Conservation (phyloP, 1,140 invertebrate genomes). For the Anoplophora glabripennis region DNA sequence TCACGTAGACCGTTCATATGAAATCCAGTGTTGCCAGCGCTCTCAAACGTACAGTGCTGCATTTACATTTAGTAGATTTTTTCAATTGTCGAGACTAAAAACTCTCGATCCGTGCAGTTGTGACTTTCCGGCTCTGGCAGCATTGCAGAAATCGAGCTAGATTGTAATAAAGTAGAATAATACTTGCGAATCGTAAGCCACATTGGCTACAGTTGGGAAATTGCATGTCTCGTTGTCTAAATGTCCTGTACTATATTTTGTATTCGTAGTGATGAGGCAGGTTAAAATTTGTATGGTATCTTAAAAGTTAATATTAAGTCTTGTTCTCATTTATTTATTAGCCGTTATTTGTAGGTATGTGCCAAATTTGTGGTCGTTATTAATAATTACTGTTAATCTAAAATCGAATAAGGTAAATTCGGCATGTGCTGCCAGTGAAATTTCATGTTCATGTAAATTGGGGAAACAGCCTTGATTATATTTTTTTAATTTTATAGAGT, state of each 20-base stretch:
- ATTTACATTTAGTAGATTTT: no score
- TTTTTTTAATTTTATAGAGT: constrained; percentile 10
- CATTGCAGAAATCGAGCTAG: no score
- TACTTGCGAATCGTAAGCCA: constrained; percentile 10
- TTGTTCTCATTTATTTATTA: not conserved
- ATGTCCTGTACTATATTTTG: constrained; percentile 13
- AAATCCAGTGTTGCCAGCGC: no score
- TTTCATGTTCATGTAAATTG: constrained; percentile 9
- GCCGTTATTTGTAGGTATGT: not conserved
- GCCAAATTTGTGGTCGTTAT: constrained; percentile 2
- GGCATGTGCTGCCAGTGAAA: not conserved
- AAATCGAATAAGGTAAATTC: not conserved
- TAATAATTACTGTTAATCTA: not conserved
- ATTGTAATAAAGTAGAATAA: no score
- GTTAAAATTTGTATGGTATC: no score
- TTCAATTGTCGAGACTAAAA: no score
- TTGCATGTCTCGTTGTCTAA: not conserved
- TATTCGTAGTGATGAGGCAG: no score
- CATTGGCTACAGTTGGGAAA: constrained; percentile 7
- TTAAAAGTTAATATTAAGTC: constrained; percentile 5
- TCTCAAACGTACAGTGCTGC: no score
- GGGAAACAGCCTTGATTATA: not conserved
- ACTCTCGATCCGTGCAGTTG: no score
- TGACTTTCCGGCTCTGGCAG: no score
- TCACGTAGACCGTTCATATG: no score